phyloP scores from a whole-genome alignment of 2,888 invertebrate genomes.

The Macrosiphum euphorbiae region DNA sequence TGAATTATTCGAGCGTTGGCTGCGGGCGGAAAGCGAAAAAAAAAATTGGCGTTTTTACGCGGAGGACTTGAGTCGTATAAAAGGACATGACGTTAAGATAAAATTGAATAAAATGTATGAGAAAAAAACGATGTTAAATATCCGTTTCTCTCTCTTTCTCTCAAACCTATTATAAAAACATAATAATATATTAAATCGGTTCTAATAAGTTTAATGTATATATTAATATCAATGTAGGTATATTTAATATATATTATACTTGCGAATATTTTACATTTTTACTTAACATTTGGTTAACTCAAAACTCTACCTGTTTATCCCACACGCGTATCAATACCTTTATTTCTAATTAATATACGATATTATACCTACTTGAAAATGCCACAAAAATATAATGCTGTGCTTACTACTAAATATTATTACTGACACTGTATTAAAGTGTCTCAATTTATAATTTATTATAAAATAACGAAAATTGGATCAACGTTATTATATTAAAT shows the following conservation, averaged over 20 bases:
- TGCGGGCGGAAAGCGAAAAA: not conserved
- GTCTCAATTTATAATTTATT: not conserved
- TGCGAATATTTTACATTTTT: not conserved
- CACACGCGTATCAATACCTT: not conserved
- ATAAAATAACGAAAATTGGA: too few relatives aligned
- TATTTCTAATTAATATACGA: not conserved
- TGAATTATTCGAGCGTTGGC: slow-evolving; percentile 30
- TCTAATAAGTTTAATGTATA: not conserved
- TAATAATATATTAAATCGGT: not conserved
- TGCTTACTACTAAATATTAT: not conserved
- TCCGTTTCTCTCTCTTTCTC: not conserved
- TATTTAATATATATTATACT: not conserved
- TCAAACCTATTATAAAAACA: not conserved
- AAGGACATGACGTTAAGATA: slow-evolving; percentile 28
- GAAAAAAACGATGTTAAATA: not conserved
- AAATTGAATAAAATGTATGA: not conserved
- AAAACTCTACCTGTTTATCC: not conserved
- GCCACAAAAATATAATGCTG: not conserved
- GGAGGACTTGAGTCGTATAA: slow-evolving; percentile 13
- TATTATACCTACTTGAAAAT: not conserved
- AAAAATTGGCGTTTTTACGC: slow-evolving; percentile 6
- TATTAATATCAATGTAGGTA: not conserved
- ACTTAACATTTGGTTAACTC: not conserved
- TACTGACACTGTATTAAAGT: not conserved
- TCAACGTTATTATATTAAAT: too few relatives aligned